Conservation (phyloP, 2,888 invertebrate species). For the Hyposoter dolosus region DNA sequence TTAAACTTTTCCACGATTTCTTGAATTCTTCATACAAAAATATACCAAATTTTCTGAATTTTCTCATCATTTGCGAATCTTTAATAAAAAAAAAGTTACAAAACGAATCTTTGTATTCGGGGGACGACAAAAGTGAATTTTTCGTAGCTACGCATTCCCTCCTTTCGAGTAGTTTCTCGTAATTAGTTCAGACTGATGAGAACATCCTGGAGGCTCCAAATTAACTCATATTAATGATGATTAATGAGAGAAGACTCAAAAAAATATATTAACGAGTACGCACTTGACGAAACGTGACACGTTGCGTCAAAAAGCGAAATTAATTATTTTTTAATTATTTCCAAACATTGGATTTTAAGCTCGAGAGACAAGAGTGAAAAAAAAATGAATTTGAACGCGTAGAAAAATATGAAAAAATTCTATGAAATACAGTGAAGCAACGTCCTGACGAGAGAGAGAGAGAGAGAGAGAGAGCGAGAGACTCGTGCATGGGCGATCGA, state of each 20-base stretch:
- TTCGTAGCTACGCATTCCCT: neutral
- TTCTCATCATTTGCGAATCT: too few species aligned
- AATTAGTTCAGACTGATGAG: slow-evolving; percentile 34
- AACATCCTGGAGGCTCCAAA: slow-evolving; percentile 31
- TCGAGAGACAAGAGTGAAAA: neutral
- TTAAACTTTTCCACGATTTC: too few species aligned
- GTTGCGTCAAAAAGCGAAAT: slow-evolving; percentile 8
- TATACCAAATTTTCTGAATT: too few species aligned
- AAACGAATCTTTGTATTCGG: neutral
- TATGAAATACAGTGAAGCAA: neutral
- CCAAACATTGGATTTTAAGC: neutral
- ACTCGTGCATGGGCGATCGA: slow-evolving; percentile 25
- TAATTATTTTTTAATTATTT: slow-evolving; percentile 47
- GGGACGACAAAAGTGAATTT: neutral
- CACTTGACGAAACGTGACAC: slow-evolving; percentile 4
- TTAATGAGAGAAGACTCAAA: slow-evolving; percentile 35
- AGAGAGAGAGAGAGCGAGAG: slow-evolving; percentile 3
- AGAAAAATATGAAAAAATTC: neutral
- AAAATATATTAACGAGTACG: slow-evolving; percentile 27
- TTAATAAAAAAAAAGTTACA: neutral
- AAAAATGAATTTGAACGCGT: neutral
- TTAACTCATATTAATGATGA: slow-evolving; percentile 61
- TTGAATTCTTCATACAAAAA: too few species aligned
- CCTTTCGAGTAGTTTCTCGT: neutral
- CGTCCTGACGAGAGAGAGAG: neutral